A percentile compares a stretch with the other conserved stretches of the same genome.
phyloP scores from a whole-genome alignment of 2,797 vertebrate genomes.

The Peromyscus eremicus region DNA sequence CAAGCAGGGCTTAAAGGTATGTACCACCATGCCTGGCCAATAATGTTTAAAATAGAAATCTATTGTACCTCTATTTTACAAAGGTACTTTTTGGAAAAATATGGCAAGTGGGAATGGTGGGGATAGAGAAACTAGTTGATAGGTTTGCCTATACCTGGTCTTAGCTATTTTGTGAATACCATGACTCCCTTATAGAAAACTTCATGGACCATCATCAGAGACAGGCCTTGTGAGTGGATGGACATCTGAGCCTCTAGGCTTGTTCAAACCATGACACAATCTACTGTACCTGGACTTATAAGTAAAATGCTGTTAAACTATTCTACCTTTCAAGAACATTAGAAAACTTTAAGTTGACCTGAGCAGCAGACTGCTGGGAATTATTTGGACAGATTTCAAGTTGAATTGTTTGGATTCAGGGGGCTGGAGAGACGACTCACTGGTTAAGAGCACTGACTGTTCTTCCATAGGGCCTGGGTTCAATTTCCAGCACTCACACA shows the following conservation, averaged over 20 bases:
- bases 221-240: not conserved
- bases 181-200: not conserved
- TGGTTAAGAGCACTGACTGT: not conserved
- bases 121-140: not conserved
- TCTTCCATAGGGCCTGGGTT: not conserved
- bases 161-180: not conserved
- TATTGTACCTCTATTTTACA: not conserved
- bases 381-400: not conserved
- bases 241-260: not conserved
- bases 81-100: not conserved
- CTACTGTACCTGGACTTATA: not conserved
- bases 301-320: slow-evolving; percentile 14
- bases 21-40: not conserved
- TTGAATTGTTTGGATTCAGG: not conserved
- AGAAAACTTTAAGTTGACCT: not conserved
- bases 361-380: not conserved
- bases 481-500: not conserved
- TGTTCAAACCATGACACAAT: not conserved
- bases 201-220: not conserved
- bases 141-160: not conserved
- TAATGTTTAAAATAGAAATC: not conserved
- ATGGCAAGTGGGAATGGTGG: not conserved
- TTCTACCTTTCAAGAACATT: not conserved
- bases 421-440: not conserved
- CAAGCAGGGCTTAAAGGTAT: not conserved